Evolutionary conservation across 2,888 invertebrate genomes (phyloP), one percentile per base, ranked within the genome.

Genomic region (Alsophila aescularia): DNA sequence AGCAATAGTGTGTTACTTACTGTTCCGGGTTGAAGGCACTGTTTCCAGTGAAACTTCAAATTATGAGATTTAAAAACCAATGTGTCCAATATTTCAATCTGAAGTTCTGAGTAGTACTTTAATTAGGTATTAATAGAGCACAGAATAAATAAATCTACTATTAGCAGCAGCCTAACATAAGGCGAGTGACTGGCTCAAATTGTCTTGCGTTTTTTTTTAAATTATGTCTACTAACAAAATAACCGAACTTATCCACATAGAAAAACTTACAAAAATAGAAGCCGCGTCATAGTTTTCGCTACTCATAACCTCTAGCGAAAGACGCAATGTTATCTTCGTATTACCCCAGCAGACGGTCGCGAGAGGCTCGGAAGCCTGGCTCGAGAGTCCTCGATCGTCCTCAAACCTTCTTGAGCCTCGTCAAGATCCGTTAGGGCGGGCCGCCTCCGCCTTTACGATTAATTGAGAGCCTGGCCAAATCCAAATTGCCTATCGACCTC

Each of bases 391-490:
- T 78, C 60, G 48, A 70, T 45, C 48, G 65, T 55, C 66, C 67
- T 69, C 63, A 54, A 66, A 29, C 16, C 36, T 48, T 18, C 13
- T 45, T 27, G 35, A 50, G 50, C 43, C 44, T 35, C 40, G 35
- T 55, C 45, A 47, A 51, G 55, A 55, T 24, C 48, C 44, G 57
- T 52, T 52, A 58, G 58, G 32, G 18, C 47, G 15, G 44, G 32
- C 61, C 66, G 60, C 59, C 66, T 64, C 56, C 60, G 63, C 69
- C 70, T 83, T 79, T 74, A 76, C 81, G 79, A 81, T 80, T 84
- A 84, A 84, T 84, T 83, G 83, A 83, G 82, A 73, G 77, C 66
- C 68, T 58, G 67, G 72, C 72, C 73, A 75, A 75, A 70, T 70
- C 64, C 61, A 73, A 81, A 80, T 81, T 80, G 79, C 70, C 72